These are phyloP conservation scores for Drosophila nigromelanica DNA, from an alignment of 1,140 invertebrate species.

Conservation along the genomic window DNA sequence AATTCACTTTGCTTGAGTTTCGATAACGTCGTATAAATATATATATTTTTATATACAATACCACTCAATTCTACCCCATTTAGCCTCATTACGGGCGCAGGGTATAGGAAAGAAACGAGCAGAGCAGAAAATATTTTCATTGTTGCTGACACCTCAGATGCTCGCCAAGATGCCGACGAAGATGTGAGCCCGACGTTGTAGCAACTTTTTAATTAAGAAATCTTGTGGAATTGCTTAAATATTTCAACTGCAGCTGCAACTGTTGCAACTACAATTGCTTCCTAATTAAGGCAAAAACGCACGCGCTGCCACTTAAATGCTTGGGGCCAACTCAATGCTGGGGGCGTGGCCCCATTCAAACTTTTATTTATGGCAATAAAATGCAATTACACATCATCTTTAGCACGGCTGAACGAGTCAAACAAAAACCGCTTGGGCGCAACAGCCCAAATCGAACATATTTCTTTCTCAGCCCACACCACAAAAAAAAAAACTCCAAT, in stretches of 20 bases:
- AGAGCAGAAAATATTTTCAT: slow-evolving; percentile 78
- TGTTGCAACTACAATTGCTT: slow-evolving; percentile 57
- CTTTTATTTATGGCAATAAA: slow-evolving; percentile 75
- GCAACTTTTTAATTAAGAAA: slow-evolving; percentile 81
- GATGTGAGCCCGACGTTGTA: slow-evolving; percentile 26
- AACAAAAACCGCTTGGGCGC: slow-evolving; percentile 25
- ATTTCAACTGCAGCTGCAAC: slow-evolving; percentile 64
- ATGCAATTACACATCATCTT: slow-evolving; percentile 75
- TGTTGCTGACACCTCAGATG: slow-evolving; percentile 76
- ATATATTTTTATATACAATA: neutral
- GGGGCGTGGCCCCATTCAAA: slow-evolving; percentile 19
- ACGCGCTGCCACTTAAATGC: slow-evolving; percentile 42
- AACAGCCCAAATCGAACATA: slow-evolving; percentile 42
- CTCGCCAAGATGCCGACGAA: slow-evolving; percentile 25
- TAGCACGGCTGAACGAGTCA: slow-evolving; percentile 30
- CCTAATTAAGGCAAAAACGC: slow-evolving; percentile 68
- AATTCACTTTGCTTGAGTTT: neutral
- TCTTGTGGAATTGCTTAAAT: slow-evolving; percentile 77
- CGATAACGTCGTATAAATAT: neutral
- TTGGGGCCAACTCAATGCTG: neutral
- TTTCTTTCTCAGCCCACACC: slow-evolving; percentile 13
- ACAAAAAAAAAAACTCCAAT: slow-evolving; percentile 5
- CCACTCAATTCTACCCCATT: neutral
- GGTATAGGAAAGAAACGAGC: slow-evolving; percentile 38
- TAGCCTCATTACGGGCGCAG: neutral